Percentiles rank a stretch among this genome's conserved stretches.
Conservation (phyloP, 2,888 invertebrate species). For the Cremastobaeus sp. region DNA sequence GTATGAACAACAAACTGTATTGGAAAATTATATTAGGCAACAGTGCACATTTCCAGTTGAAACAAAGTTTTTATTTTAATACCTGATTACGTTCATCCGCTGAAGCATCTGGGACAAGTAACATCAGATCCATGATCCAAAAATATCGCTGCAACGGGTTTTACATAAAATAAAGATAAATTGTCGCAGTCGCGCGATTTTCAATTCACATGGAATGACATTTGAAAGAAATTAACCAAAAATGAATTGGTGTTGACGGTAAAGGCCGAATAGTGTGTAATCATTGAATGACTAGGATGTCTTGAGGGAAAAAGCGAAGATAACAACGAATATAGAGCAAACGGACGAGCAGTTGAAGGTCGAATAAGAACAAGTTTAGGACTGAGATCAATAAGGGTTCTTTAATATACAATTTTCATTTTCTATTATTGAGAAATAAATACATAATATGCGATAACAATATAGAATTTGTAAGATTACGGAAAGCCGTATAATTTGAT, state of each 20-base stretch:
- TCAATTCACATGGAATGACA: too few relatives aligned
- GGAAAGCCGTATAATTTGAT: conserved; percentile 59
- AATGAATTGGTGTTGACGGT: too few relatives aligned
- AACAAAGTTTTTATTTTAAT: not conserved
- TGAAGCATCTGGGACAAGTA: conserved; percentile 6
- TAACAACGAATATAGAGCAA: not conserved
- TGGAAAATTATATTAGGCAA: not conserved
- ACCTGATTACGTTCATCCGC: not conserved
- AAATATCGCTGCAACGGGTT: too few relatives aligned
- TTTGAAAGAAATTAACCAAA: too few relatives aligned
- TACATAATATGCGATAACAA: conserved; percentile 63
- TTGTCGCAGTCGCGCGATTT: too few relatives aligned
- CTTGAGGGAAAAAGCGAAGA: not conserved
- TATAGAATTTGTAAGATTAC: conserved; percentile 60
- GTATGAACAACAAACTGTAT: conserved; percentile 36
- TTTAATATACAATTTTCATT: conserved; percentile 68
- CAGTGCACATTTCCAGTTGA: not conserved
- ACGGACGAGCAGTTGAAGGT: conserved; percentile 1
- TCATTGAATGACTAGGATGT: too few relatives aligned
- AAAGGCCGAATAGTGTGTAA: too few relatives aligned
- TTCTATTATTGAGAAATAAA: conserved; percentile 68
- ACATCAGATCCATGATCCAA: conserved; percentile 36
- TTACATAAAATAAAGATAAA: not conserved
- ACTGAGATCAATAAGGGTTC: conserved; percentile 64
- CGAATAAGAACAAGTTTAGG: conserved; percentile 29